Evolutionary conservation across 2,797 vertebrate species (phyloP).

Genomic region (Gymnopithys bicolor): DNA sequence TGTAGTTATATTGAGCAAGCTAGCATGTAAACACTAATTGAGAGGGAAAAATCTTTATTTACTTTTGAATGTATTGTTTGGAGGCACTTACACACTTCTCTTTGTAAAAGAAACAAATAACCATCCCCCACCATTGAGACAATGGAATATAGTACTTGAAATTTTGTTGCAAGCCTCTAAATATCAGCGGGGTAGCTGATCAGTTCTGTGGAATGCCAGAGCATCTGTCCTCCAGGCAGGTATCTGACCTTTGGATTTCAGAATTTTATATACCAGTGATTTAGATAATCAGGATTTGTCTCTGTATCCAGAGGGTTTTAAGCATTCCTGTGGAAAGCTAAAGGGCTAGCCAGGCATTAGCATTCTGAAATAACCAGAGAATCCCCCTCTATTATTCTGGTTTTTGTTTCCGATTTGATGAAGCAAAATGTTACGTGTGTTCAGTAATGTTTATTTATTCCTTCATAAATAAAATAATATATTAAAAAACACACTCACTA

Average conservation of each 20-base stretch:
- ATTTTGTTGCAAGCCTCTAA: background rate
- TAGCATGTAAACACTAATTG: background rate
- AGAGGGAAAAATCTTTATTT: constrained; percentile 43
- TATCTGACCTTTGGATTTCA: background rate
- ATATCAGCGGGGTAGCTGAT: background rate
- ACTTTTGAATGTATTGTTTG: background rate
- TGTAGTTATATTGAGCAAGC: background rate
- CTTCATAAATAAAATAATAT: background rate
- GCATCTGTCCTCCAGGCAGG: background rate
- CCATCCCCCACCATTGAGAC: rapidly evolving
- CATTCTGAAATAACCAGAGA: background rate
- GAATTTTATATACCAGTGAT: background rate
- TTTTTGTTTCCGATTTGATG: background rate
- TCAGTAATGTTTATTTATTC: background rate
- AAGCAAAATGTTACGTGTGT: background rate
- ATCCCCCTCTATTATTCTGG: background rate
- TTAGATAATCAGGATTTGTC: constrained; percentile 2
- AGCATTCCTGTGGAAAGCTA: background rate
- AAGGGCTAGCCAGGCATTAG: background rate
- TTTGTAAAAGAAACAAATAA: background rate
- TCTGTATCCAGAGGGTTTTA: background rate
- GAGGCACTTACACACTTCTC: background rate
- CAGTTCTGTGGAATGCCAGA: background rate
- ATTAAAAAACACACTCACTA: background rate
- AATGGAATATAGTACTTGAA: background rate